Base-by-base conservation (phyloP, 2,113 vertebrate species). In the Sturnira hondurensis region DNA sequence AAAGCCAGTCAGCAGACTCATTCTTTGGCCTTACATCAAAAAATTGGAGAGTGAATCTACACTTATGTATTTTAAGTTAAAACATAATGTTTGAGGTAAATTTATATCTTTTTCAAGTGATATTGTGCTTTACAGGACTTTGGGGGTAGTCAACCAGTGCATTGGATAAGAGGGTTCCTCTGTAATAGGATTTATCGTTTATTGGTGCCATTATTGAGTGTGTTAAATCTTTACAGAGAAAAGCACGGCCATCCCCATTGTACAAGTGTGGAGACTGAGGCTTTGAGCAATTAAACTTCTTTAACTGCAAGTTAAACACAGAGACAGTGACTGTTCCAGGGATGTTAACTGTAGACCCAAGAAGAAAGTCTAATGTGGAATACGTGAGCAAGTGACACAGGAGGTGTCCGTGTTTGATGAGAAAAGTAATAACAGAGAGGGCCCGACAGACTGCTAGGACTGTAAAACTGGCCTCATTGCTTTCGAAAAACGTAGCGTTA, bases 61-160 rank as follows among this genome's bases (percentile, higher is more conserved):
- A 87, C 84, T 97, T 92, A 84, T 96, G 47, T 95, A 92, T 92
- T 96, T 96, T 80, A 87, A 97, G 76, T 95, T 96, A 90, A 97
- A 96, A 92, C 77, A 97, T 86, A 95, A 93, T 96, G 58, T 96
- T 93, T 28, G 45, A 93, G 70, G 71, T 96, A 77, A 97, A 91
- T 88, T 71, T 95, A 73, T 96, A 54, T 92, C 54, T 95, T 91
- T 96, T 94, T 92, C 54, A 94, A 95, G 76, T 91, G 65, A 87
- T 86, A 77, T 85, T 86, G 65, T 88, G 67, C 52, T 85, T 90
- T 90, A 73, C 47, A 73, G 63, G 56, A 70, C 84, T 96, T 94
- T 96, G 43, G 67, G 63, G 86, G 70, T 96, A 89, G 94, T 87
- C 86, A 92, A 67, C 20, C 47, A 92, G 61, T 83, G n/a, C 11